Conservation (phyloP, 2,888 invertebrate genomes). For the Himalopsyche tibetana region DNA sequence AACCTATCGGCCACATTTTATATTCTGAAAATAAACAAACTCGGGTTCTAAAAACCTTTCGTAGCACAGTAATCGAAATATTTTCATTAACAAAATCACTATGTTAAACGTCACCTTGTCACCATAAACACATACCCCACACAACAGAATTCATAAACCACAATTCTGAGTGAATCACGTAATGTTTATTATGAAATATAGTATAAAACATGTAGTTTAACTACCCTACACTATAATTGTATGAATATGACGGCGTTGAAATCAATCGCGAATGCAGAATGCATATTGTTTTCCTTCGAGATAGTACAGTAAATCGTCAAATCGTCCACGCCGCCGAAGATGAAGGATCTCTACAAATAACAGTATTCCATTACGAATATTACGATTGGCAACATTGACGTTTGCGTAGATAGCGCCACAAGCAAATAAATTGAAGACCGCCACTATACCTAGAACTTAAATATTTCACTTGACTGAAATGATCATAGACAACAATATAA, state of each 20-base stretch:
- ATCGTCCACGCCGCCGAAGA: constrained; percentile 61
- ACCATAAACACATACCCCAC: constrained; percentile 61
- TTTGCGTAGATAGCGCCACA: constrained; percentile 47
- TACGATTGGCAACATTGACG: constrained; percentile 55
- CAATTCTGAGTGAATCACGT: constrained; percentile 58
- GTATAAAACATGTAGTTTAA: constrained; percentile 51
- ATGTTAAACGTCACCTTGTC: constrained; percentile 60
- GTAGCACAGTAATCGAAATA: constrained; percentile 43
- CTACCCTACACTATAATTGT: constrained; percentile 36
- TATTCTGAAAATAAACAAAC: constrained; percentile 49
- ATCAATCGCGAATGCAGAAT: constrained; percentile 42
- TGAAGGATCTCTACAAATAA: constrained; percentile 58
- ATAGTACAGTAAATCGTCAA: constrained; percentile 31
- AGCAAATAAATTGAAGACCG: no score
- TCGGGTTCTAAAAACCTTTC: constrained; percentile 39
- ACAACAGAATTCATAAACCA: constrained; percentile 58
- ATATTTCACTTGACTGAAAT: no score
- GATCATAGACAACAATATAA: no score
- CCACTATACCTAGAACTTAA: no score
- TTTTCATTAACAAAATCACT: constrained; percentile 56
- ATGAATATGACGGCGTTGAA: constrained; percentile 44
- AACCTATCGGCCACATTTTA: constrained; percentile 59
- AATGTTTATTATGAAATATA: constrained; percentile 52
- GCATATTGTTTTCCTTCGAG: constrained; percentile 49
- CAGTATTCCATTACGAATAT: constrained; percentile 46